A percentile compares a stretch with the other conserved stretches of the same genome.
phyloP scores from a whole-genome alignment of 2,888 invertebrate species.

The Isotomurus palustris region DNA sequence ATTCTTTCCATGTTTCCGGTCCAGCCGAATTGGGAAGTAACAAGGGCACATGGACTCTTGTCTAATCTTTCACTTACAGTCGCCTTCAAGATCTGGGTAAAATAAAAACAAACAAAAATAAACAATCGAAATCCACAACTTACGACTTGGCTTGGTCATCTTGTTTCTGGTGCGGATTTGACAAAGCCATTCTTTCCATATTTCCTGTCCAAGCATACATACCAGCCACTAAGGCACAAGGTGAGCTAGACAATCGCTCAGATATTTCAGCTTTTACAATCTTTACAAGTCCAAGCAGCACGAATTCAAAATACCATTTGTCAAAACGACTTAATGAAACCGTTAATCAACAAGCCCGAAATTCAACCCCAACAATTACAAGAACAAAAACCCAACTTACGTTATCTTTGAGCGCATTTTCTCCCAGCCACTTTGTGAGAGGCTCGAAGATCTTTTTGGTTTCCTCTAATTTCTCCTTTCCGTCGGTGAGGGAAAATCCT shows the following conservation, averaged over 20 bases:
- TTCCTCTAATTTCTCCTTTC: slow-evolving; percentile 67
- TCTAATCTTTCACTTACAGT: slow-evolving; percentile 57
- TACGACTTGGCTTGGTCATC: slow-evolving; percentile 81
- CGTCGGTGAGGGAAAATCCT: slow-evolving; percentile 79
- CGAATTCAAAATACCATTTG: too few species aligned
- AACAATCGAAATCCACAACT: slow-evolving; percentile 40
- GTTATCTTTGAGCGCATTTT: slow-evolving; percentile 71
- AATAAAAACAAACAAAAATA: slow-evolving; percentile 12
- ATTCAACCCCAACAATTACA: background rate
- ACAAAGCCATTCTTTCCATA: slow-evolving; percentile 93
- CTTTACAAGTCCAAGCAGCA: too few species aligned
- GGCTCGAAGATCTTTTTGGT: slow-evolving; percentile 78
- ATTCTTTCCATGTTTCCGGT: slow-evolving; percentile 63
- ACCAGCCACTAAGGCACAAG: slow-evolving; percentile 92
- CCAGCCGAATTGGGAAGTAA: slow-evolving; percentile 60
- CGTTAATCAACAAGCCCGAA: too few species aligned
- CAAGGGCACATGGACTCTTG: slow-evolving; percentile 59
- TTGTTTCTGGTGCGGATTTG: slow-evolving; percentile 93
- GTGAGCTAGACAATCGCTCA: slow-evolving; percentile 82
- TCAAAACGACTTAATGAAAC: too few species aligned
- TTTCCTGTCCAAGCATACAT: slow-evolving; percentile 99
- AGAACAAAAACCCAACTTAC: slow-evolving; percentile 51
- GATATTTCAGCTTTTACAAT: slow-evolving; percentile 78
- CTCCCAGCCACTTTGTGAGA: slow-evolving; percentile 81
- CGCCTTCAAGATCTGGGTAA: slow-evolving; percentile 55